Base-by-base conservation (phyloP, 2,113 vertebrate genomes). In the Larimichthys crocea region DNA sequence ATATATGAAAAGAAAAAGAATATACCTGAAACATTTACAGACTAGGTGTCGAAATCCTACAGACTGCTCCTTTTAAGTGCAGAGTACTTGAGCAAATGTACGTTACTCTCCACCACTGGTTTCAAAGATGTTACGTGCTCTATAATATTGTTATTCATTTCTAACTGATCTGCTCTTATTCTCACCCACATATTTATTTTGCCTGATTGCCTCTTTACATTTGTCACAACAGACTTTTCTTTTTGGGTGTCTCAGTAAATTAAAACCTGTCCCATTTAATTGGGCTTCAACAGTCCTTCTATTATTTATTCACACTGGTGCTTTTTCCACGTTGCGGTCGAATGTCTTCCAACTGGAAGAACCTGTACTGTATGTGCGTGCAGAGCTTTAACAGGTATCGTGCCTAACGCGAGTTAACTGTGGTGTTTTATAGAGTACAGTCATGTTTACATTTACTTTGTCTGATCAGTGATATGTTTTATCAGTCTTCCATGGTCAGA, bases 401-500 rank as follows among this genome's bases (percentile, higher is more conserved):
- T 29, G 8, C 14, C 0, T 50, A 5, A 10, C 29, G 20, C 24
- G 29, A 22, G 3, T 42, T 19, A 17, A 24, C 3, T 52, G 49
- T 29, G n/a, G 11, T 66, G 16, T 17, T 26, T 44, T 17, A 42
- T 40, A 15, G 29, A 9, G 15, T 6, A 8, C 3, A 49, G 9
- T 69, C 7, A 69, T 12, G n/a, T 63, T 22, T 48, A 2, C 40
- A 19, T 56, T 71, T 71, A 3, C 9, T 46, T 24, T 35, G 16
- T 5, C 11, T 26, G 3, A 53, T 5, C 5, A 1, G 42, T 29
- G 31, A 63, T 78, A 11, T 31, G 15, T 56, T 61, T 72, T 53
- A 55, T 76, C 12, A 5, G 48, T 49, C 3, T 49, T 50, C 10
- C 19, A 12, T 70, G 76, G 53, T 46, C 62, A 73, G 19, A 72